phyloP scores from a whole-genome alignment of 1,140 invertebrate genomes.

The Chironomus tepperi region DNA sequence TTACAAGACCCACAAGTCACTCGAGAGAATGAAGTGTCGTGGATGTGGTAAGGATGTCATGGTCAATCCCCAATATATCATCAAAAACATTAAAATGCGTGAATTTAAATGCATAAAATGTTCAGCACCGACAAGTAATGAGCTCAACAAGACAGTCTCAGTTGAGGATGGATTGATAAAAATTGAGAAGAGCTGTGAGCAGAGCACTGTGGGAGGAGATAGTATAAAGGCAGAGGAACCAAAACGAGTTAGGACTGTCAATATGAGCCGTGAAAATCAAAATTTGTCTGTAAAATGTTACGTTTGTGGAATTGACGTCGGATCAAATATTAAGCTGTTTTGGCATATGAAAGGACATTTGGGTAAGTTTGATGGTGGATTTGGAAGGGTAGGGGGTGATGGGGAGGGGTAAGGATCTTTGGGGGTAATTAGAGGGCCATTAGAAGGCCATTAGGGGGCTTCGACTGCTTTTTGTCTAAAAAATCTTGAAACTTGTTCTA shows the following conservation, averaged over 20 bases:
- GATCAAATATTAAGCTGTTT: background rate
- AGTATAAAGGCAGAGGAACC: too few species aligned
- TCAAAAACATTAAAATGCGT: background rate
- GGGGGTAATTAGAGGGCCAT: too few species aligned
- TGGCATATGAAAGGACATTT: background rate
- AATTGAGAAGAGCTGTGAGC: too few species aligned
- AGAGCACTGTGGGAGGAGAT: too few species aligned
- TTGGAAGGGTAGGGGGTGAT: too few species aligned
- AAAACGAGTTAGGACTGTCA: background rate
- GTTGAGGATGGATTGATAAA: too few species aligned
- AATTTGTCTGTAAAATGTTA: background rate
- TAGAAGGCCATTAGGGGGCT: too few species aligned
- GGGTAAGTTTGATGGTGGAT: too few species aligned
- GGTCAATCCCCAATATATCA: background rate
- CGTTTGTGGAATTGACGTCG: background rate
- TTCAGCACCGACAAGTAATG: background rate
- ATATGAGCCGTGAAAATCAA: background rate
- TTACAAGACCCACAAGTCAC: background rate
- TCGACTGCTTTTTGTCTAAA: too few species aligned
- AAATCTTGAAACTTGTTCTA: background rate
- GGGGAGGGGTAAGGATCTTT: too few species aligned
- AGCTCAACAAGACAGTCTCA: background rate
- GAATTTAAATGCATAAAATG: slow-evolving; percentile 9
- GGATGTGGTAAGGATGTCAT: background rate
- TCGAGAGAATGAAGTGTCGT: background rate